phyloP scores from a whole-genome alignment of 2,113 vertebrate genomes.

The Austrofundulus limnaeus region DNA sequence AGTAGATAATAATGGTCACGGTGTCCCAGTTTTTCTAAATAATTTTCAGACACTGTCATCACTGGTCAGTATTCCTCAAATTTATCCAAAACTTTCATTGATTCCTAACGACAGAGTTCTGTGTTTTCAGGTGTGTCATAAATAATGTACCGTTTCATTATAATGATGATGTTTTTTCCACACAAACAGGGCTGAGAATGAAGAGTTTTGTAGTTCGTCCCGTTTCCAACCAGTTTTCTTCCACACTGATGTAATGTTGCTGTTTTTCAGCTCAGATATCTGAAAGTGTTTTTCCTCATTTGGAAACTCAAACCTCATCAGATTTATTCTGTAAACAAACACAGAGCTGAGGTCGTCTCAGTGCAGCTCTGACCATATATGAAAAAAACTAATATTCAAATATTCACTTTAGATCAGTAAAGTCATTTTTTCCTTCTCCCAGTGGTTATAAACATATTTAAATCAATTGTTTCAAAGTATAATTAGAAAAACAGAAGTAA shows the following conservation, averaged over 20 bases:
- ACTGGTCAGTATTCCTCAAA: not conserved
- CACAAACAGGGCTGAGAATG: conserved; percentile 53
- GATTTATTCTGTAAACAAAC: not conserved
- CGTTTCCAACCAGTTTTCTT: conserved; percentile 23
- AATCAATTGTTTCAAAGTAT: too few species aligned
- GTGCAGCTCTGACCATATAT: not conserved
- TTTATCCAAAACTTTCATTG: too few species aligned
- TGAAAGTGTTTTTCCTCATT: conserved; percentile 54
- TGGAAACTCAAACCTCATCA: conserved; percentile 7
- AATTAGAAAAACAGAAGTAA: too few species aligned
- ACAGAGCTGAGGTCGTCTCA: not conserved
- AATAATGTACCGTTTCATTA: conserved; percentile 71
- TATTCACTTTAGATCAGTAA: too few species aligned
- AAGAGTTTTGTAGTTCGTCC: conserved; percentile 38
- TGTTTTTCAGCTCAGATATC: conserved; percentile 20
- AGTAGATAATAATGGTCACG: conserved; percentile 29
- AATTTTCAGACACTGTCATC: conserved; percentile 17
- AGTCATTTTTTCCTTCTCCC: too few species aligned
- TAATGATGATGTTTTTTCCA: conserved; percentile 68
- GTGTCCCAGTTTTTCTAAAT: conserved; percentile 23
- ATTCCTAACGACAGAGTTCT: too few species aligned
- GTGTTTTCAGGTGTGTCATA: conserved; percentile 48
- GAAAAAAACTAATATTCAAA: too few species aligned
- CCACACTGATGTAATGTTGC: conserved; percentile 38
- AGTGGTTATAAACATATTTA: too few species aligned